Evolutionary conservation across 23 tunicate genomes (phyloP), one percentile per base, ranked within the genome.

Genomic region (Halocynthia roretzi): DNA sequence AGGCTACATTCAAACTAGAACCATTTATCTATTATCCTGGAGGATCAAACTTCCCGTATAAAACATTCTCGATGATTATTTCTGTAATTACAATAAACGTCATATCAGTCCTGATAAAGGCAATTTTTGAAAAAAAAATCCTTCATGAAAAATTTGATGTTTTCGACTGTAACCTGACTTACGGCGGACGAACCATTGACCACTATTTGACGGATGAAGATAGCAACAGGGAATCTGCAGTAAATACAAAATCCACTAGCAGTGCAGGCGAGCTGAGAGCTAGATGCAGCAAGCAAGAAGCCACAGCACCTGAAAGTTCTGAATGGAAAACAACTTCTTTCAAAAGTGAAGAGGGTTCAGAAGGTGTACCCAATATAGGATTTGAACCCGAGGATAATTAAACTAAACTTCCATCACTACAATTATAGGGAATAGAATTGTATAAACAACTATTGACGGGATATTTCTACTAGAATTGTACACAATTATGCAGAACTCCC

Each of bases 1-100:
- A 84, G 63, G 72, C 79, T 8, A 51, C 81, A 10, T 83, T 89
- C 49, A 61, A 52, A 7, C 69, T 89, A 53, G 68, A 80, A 8
- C 96, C 89, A 9, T 89, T 84, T 63, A 89, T 89, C 6, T 54
- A 54, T 23, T 89, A 89, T 57, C 96, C 96, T 20, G 88, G 85
- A 62, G 84, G 72, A 57, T 31, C 76, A 5, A 87, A 89, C 64
- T 89, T 89, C 80, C 96, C 96, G 5, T 84, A 62, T 58, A 84
- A 84, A 61, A 89, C 96, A 15, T 76, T 89, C 52, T 72, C 96
- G 22, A 89, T 89, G 96, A 8, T 84, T 0, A 53, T 75, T 7
- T 80, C 96, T 7, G 9, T 76, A 8, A 72, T 80, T 0, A 76
- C 85, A 5, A 53, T 80, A 20, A 8, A 80, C 7, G 49, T 76